Conservation (phyloP, 2,888 invertebrate genomes). For the Coelogynopora nodosa region DNA sequence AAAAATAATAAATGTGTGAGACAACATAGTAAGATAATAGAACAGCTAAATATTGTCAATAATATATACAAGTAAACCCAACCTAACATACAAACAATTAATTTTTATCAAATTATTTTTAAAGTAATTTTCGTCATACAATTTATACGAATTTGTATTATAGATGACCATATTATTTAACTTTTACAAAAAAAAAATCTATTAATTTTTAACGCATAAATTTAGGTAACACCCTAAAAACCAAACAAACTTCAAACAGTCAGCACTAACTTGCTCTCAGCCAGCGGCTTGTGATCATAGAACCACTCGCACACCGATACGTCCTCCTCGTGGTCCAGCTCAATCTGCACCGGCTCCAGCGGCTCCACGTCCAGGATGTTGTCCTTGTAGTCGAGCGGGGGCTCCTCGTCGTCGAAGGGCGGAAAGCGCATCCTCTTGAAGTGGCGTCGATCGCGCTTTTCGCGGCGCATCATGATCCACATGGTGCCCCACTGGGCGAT, state of each 20-base stretch:
- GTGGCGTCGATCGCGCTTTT: slow-evolving; percentile 94
- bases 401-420: slow-evolving; percentile 99
- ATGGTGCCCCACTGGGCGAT: slow-evolving; percentile 99
- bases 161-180: neutral
- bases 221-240: neutral
- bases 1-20: too few relatives aligned
- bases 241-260: slow-evolving; percentile 58
- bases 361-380: slow-evolving; percentile 98
- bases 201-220: neutral
- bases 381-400: slow-evolving; percentile 96
- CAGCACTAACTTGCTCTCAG: slow-evolving; percentile 70
- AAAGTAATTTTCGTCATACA: too few relatives aligned
- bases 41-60: too few relatives aligned
- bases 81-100: too few relatives aligned
- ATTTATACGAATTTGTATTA: too few relatives aligned
- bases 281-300: slow-evolving; percentile 92
- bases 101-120: too few relatives aligned
- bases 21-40: too few relatives aligned
- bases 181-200: neutral
- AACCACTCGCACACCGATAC: slow-evolving; percentile 81
- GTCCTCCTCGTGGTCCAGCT: slow-evolving; percentile 84
- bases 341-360: slow-evolving; percentile 95
- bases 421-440: slow-evolving; percentile 99
- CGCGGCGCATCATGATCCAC: slow-evolving; percentile 99
- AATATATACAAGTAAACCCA: too few relatives aligned